Evolutionary conservation across 2,113 vertebrate species (phyloP).

Genomic region (Herpetotheres cachinnans): DNA sequence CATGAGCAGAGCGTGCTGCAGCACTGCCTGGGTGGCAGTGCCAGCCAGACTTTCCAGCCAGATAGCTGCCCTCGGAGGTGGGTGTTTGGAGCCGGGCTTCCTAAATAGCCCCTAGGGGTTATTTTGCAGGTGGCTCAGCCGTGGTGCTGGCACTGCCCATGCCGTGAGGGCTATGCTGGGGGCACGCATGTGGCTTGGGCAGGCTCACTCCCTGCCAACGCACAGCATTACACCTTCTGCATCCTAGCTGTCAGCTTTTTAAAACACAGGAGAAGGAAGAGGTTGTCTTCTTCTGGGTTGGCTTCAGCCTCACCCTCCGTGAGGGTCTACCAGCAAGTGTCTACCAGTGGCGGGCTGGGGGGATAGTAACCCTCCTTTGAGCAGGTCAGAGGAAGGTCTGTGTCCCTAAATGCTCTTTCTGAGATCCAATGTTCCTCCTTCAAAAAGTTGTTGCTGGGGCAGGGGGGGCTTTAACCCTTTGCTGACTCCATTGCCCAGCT

Average conservation of each 20-base stretch:
- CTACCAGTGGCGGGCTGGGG: not conserved
- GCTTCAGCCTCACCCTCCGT: not conserved
- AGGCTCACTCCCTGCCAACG: not conserved
- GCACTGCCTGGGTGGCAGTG: not conserved
- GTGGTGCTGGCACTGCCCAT: not conserved
- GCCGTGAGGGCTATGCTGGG: rapidly evolving
- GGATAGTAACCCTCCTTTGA: not conserved
- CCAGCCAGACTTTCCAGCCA: not conserved
- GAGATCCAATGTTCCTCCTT: not conserved
- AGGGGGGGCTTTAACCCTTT: not conserved
- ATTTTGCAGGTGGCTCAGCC: not conserved
- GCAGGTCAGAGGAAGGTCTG: no score
- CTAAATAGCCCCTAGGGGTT: not conserved
- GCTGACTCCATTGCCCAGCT: not conserved
- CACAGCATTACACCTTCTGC: not conserved
- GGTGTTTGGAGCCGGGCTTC: not conserved
- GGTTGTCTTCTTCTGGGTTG: not conserved
- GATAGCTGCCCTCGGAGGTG: rapidly evolving
- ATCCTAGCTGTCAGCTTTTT: not conserved
- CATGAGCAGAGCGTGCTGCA: not conserved
- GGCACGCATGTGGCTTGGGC: not conserved
- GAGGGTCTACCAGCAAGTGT: not conserved
- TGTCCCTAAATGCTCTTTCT: not conserved
- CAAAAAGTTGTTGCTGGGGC: not conserved
- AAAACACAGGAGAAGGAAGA: not conserved